Conservation (phyloP, 2,888 invertebrate species). For the Anthrax anthrax region DNA sequence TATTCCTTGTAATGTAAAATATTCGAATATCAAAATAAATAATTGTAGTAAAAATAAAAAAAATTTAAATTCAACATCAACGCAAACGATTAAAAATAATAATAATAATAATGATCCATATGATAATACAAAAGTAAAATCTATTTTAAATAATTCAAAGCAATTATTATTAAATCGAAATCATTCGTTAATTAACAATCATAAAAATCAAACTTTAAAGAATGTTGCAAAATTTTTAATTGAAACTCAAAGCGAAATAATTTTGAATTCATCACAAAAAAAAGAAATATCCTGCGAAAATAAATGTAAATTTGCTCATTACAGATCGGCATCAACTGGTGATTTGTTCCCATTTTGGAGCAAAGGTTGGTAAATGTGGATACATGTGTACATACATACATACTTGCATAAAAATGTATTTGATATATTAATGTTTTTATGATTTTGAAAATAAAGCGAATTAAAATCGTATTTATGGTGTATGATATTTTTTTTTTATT, state of each 20-base stretch:
- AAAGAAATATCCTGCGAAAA: not conserved
- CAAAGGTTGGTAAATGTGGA: not conserved
- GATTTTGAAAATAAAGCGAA: too few relatives aligned
- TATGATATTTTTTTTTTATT: too few relatives aligned
- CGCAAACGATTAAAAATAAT: not conserved
- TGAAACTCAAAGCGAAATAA: constrained; percentile 8
- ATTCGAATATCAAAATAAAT: not conserved
- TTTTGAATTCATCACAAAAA: not conserved
- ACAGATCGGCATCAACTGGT: not conserved
- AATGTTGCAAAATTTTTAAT: constrained; percentile 6
- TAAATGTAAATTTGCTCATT: not conserved
- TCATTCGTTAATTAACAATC: not conserved
- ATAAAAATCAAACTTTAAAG: constrained; percentile 2
- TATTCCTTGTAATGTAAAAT: not conserved
- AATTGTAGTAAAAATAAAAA: not conserved
- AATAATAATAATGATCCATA: not conserved
- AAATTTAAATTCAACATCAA: not conserved
- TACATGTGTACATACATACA: too few relatives aligned
- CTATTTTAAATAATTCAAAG: not conserved
- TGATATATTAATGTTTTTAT: too few relatives aligned
- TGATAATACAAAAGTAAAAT: not conserved
- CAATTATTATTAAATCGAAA: not conserved
- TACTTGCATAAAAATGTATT: too few relatives aligned
- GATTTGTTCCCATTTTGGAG: constrained; percentile 1
- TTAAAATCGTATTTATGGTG: too few relatives aligned